Percentiles rank a stretch among this genome's conserved stretches.
Evolutionary conservation across 2,888 invertebrate species (phyloP).

Genomic region (Melanostoma scalare): DNA sequence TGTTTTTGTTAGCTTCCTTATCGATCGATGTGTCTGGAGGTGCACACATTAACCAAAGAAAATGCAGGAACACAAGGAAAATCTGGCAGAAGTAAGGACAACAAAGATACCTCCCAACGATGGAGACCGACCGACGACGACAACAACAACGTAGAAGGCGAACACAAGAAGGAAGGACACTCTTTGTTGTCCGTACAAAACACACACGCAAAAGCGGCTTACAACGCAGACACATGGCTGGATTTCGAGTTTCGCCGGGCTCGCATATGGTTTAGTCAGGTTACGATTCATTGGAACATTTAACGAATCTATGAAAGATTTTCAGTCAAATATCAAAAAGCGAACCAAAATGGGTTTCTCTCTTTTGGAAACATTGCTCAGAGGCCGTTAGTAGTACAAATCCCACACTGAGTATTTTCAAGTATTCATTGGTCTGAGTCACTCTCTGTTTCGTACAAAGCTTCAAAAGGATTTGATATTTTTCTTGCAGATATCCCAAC

Average conservation of each 20-base stretch:
- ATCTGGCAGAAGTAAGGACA: constrained; percentile 56
- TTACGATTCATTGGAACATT: no score
- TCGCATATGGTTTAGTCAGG: neutral
- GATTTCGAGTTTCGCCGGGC: constrained; percentile 5
- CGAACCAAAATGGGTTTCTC: no score
- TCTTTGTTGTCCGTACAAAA: constrained; percentile 36
- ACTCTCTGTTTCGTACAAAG: constrained; percentile 35
- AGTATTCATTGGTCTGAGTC: constrained; percentile 32
- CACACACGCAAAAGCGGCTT: constrained; percentile 29
- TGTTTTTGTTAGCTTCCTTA: constrained; percentile 50
- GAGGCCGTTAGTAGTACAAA: neutral
- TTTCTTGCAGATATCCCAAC: constrained; percentile 34
- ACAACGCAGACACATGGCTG: neutral
- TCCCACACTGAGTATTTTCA: neutral
- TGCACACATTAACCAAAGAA: constrained; percentile 58
- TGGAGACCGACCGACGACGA: neutral
- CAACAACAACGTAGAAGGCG: constrained; percentile 6
- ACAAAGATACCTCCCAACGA: constrained; percentile 36
- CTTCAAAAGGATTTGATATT: constrained; percentile 47
- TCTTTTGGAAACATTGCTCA: neutral
- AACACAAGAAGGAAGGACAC: constrained; percentile 24
- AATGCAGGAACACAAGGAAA: constrained; percentile 57
- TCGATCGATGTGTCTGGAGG: constrained; percentile 70
- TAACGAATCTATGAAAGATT: no score
- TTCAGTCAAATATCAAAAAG: no score